Evolutionary conservation across 2,113 vertebrate genomes (phyloP).

Genomic region (Perca fluviatilis): DNA sequence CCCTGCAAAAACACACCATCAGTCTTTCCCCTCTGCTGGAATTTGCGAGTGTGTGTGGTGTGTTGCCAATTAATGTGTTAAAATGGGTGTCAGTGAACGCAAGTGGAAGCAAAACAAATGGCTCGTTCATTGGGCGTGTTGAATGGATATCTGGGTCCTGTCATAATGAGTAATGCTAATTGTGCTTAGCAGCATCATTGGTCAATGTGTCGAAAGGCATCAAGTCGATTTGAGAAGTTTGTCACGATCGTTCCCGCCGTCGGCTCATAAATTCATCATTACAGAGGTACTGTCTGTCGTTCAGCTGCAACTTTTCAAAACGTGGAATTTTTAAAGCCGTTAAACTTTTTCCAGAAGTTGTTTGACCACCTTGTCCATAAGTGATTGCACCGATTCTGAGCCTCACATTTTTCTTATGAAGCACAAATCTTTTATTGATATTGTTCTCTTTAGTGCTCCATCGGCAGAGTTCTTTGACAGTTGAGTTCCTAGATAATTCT

Average conservation of each 20-base stretch:
- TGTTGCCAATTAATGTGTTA: conserved; percentile 69
- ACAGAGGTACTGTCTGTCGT: conserved; percentile 3
- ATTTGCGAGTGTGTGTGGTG: conserved; percentile 53
- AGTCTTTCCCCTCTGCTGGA: conserved; percentile 60
- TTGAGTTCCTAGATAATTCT: conserved; percentile 63
- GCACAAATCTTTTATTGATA: conserved; percentile 44
- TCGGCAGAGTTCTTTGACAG: conserved; percentile 55
- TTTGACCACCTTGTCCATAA: neutral
- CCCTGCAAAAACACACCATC: conserved; percentile 48
- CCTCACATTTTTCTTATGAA: neutral
- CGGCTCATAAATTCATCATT: conserved; percentile 40
- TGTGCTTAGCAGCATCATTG: conserved; percentile 67
- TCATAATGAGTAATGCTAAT: conserved; percentile 74
- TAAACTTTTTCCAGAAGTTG: neutral
- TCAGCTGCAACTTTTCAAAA: neutral
- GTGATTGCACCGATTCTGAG: neutral
- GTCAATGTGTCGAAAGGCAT: conserved; percentile 77
- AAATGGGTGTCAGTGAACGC: conserved; percentile 51
- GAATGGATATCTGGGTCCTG: conserved; percentile 63
- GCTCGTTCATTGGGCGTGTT: conserved; percentile 30
- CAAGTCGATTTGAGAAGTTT: conserved; percentile 62
- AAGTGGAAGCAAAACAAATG: conserved; percentile 70
- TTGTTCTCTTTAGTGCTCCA: conserved; percentile 19
- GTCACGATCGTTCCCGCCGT: conserved; percentile 17
- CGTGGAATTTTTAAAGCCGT: neutral